Conservation (phyloP, 2,113 vertebrate species). For the Vombatus ursinus region DNA sequence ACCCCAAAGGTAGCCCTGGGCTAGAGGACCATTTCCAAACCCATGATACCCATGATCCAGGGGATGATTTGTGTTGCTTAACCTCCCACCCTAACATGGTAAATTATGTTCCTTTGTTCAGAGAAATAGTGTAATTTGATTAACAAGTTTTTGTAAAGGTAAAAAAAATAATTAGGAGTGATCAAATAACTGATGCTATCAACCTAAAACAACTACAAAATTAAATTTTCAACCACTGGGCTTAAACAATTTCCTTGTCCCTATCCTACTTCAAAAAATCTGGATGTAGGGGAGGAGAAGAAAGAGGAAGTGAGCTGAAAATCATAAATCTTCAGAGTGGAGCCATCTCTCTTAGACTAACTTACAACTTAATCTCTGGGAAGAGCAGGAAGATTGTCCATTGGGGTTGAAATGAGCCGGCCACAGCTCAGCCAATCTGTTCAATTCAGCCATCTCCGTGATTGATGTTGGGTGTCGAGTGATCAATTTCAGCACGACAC, state of each 20-base stretch:
- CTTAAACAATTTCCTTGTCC: not conserved
- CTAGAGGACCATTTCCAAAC: not conserved
- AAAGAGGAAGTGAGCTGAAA: not conserved
- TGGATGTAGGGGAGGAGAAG: conserved; percentile 14
- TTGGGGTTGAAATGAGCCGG: conserved; percentile 67
- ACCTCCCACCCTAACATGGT: not conserved
- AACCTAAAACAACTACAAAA: not conserved
- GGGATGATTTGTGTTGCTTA: not conserved
- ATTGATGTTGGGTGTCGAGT: conserved; percentile 70
- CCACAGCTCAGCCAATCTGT: conserved; percentile 71
- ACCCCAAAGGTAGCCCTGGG: not conserved
- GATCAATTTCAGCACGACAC: conserved; percentile 77
- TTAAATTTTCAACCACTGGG: not conserved
- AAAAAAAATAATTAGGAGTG: not conserved
- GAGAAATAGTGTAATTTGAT: not conserved
- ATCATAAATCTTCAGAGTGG: conserved; percentile 25
- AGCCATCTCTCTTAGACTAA: conserved; percentile 38
- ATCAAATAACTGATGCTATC: not conserved
- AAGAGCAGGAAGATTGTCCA: conserved; percentile 67
- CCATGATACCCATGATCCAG: not conserved
- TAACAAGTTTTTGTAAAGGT: not conserved
- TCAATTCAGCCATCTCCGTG: conserved; percentile 68
- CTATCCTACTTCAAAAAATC: conserved; percentile 23
- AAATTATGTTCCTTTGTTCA: not conserved
- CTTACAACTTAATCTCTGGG: conserved; percentile 43